These are phyloP conservation scores for Pachyseris speciosa DNA, from an alignment of 64 coral and sea anemone genomes.

Conservation along the genomic window DNA sequence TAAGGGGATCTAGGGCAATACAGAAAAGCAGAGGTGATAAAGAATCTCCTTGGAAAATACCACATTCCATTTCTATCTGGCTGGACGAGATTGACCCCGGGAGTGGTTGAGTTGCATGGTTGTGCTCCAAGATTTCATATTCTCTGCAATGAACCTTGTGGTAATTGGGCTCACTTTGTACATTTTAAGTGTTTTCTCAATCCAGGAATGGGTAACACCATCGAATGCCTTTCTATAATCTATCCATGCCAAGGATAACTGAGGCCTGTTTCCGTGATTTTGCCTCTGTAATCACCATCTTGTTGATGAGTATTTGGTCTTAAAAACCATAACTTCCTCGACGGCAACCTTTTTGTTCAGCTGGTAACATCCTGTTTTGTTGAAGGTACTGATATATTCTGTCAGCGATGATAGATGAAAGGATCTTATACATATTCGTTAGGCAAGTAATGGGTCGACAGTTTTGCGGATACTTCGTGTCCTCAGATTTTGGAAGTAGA, in stretches of 20 bases:
- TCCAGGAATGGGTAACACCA: constrained; percentile 16
- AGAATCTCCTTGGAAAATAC: constrained; percentile 29
- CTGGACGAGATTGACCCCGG: background rate
- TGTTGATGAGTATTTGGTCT: constrained; percentile 23
- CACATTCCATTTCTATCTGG: constrained; percentile 6
- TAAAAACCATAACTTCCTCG: constrained; percentile 3
- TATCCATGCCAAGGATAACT: constrained; percentile 2
- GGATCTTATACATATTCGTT: constrained; percentile 11
- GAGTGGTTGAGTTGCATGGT: background rate
- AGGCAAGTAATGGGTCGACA: background rate
- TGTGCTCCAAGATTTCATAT: constrained; percentile 8
- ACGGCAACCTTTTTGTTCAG: constrained; percentile 12
- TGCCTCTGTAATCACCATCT: background rate
- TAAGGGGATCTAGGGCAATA: background rate
- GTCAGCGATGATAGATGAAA: background rate
- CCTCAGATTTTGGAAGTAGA: background rate
- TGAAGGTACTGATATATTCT: background rate
- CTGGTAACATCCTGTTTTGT: background rate
- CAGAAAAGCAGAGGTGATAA: constrained; percentile 23
- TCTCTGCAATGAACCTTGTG: background rate
- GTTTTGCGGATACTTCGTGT: constrained; percentile 10
- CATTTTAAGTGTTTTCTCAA: background rate
- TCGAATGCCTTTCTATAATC: constrained; percentile 30
- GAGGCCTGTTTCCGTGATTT: background rate
- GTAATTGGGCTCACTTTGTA: background rate